Evolutionary conservation across 2,888 invertebrate genomes (phyloP).

Genomic region (Epistrophe eligans): DNA sequence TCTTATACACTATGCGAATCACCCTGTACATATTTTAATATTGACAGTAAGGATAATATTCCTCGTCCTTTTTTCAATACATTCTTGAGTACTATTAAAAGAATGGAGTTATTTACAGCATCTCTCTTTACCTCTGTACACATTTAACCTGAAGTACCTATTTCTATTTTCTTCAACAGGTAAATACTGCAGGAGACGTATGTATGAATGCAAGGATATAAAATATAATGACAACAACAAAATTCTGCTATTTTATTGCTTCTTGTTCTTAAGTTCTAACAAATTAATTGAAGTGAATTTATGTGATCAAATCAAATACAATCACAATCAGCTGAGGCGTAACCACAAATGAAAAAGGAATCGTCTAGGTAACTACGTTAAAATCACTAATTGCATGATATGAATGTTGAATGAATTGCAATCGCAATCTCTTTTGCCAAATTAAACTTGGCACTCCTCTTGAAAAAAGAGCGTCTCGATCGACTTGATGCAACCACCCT

Average conservation of each 20-base stretch:
- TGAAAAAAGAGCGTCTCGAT: neutral
- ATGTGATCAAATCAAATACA: constrained; percentile 41
- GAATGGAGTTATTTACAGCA: too few relatives aligned
- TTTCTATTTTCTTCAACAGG: constrained; percentile 22
- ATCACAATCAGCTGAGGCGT: constrained; percentile 25
- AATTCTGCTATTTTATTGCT: neutral
- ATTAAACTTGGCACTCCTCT: constrained; percentile 5
- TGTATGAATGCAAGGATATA: constrained; percentile 9
- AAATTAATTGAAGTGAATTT: constrained; percentile 58
- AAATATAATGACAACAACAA: constrained; percentile 43
- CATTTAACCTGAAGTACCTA: neutral
- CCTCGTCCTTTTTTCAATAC: neutral
- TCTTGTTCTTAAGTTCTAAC: neutral
- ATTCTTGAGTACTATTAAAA: neutral
- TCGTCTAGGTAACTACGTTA: neutral
- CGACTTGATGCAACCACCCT: neutral
- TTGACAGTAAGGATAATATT: neutral
- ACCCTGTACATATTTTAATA: too few relatives aligned
- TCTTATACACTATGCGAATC: too few relatives aligned
- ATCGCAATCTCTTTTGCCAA: constrained; percentile 23
- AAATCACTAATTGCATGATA: constrained; percentile 45
- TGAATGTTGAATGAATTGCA: constrained; percentile 13
- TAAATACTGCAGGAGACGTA: constrained; percentile 12
- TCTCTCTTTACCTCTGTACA: neutral
- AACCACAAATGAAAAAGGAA: constrained; percentile 41